Base-by-base conservation (phyloP, 2,888 invertebrate species). In the Tipula vernalis region DNA sequence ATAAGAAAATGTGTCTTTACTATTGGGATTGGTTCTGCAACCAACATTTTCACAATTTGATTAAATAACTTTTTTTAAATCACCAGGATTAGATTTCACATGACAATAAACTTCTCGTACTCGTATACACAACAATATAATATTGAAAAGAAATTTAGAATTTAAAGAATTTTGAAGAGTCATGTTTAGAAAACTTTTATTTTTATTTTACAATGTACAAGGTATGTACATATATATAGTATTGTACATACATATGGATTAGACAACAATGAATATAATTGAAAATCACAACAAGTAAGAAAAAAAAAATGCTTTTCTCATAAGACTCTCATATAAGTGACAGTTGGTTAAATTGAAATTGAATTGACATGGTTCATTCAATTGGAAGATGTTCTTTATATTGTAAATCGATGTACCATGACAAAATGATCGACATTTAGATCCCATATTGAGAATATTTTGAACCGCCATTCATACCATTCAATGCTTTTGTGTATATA, bases 151-250 rank as follows among this genome's bases (percentile, higher is more conserved):
- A 71, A 71, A 71, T 28, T 71, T 71, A 71, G 28, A 71, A 71
- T 71, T 71, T 71, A 71, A 71, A 71, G 71, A 71, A 71, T 71
- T 71, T 71, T 71, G 71, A 71, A 71, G 71, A 71, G 71, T 71
- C 71, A 71, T 71, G 71, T 12, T 71, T 71, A 71, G 71, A 71
- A 71, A 71, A 71, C 10, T 10, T 71, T 51, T 51, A 15, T 39
- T 10, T 71, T 71, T 51, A n/a, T n/a, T 57, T 57, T 57, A 57
- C 15, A 15, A 57, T 57, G 57, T 57, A 57, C 57, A 18, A 18
- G 57, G n/a, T 57, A 57, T 57, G 57, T 57, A n/a, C 5, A 6
- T 15, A 15, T 51, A 51, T 51, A 15, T 15, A 5, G n/a, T n/a
- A n/a, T n/a, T n/a, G 28, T 28, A 28, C 28, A 28, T 57, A 57